These are phyloP conservation scores for Nycticryphes semicollaris DNA, from an alignment of 2,113 vertebrate genomes.

Conservation along the genomic window DNA sequence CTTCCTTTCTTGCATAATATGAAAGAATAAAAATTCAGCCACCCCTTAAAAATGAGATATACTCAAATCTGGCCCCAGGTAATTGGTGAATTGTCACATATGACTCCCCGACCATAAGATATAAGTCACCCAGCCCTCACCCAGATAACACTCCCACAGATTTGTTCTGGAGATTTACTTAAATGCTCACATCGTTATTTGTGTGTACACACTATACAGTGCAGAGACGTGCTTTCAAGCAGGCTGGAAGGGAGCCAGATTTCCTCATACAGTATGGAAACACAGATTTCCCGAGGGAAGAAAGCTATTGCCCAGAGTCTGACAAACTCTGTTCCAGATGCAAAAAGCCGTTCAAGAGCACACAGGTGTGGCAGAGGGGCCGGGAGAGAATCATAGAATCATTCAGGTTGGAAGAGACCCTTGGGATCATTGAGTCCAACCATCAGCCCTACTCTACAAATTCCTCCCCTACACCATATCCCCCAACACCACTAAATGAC, in stretches of 20 bases:
- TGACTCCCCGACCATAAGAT: not conserved
- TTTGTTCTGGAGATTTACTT: not conserved
- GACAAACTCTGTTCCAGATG: not conserved
- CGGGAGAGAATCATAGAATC: rapidly evolving
- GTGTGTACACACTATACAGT: not conserved
- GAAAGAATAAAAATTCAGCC: not conserved
- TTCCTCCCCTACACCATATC: too few species aligned
- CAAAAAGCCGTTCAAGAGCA: not conserved
- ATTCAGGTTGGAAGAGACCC: too few species aligned
- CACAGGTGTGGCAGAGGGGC: not conserved
- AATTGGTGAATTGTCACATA: not conserved
- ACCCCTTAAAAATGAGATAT: not conserved
- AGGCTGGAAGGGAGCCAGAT: not conserved
- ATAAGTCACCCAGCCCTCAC: not conserved
- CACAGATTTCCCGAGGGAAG: not conserved
- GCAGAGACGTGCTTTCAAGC: not conserved
- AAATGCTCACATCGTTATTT: not conserved
- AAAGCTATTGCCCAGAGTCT: not conserved
- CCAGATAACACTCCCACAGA: not conserved
- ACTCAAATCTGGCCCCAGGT: not conserved
- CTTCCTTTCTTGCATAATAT: not conserved
- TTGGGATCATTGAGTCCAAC: too few species aligned
- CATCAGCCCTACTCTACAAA: too few species aligned
- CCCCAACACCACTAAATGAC: too few species aligned
- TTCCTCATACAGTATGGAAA: not conserved